Percentiles rank a stretch among this genome's conserved stretches.
Conservation (phyloP, 2,797 vertebrate genomes). For the Sternarchorhynchus goeldii region DNA sequence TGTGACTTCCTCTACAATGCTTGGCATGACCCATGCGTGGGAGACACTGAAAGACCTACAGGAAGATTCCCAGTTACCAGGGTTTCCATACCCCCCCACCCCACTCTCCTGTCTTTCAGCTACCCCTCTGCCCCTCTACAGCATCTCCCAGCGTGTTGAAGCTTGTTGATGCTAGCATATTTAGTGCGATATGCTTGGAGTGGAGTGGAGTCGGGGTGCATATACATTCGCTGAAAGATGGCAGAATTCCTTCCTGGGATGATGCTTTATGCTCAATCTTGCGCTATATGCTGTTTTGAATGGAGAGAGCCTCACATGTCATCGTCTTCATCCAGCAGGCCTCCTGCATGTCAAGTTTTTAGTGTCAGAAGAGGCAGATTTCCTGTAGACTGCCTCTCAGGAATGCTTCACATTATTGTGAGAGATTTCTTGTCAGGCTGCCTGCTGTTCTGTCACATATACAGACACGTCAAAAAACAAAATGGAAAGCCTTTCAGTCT, state of each 20-base stretch:
- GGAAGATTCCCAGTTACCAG: slow-evolving; percentile 62
- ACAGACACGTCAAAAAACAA: too few species aligned
- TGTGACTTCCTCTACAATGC: slow-evolving; percentile 59
- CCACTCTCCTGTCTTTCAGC: slow-evolving; percentile 39
- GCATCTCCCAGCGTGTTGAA: slow-evolving; percentile 42
- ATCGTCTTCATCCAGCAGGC: slow-evolving; percentile 54
- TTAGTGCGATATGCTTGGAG: not conserved
- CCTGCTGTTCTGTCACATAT: not conserved
- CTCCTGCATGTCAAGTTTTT: slow-evolving; percentile 55
- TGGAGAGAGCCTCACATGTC: slow-evolving; percentile 62
- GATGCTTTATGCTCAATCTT: slow-evolving; percentile 61
- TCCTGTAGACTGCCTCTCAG: slow-evolving; percentile 34
- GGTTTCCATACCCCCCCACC: slow-evolving; percentile 50
- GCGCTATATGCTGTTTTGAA: slow-evolving; percentile 50
- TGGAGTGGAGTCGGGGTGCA: slow-evolving; percentile 58
- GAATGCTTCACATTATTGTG: slow-evolving; percentile 49
- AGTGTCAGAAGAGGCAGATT: slow-evolving; percentile 62
- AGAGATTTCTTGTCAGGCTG: slow-evolving; percentile 5
- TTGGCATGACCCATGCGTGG: slow-evolving; percentile 61
- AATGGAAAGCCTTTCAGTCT: not conserved
- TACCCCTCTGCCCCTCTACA: not conserved
- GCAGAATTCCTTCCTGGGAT: slow-evolving; percentile 58
- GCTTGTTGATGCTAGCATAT: slow-evolving; percentile 31
- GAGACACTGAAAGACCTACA: slow-evolving; percentile 62
- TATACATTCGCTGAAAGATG: slow-evolving; percentile 64